These are phyloP conservation scores for Agonopterix alstromeriana DNA, from an alignment of 2,888 invertebrate species.

Conservation along the genomic window DNA sequence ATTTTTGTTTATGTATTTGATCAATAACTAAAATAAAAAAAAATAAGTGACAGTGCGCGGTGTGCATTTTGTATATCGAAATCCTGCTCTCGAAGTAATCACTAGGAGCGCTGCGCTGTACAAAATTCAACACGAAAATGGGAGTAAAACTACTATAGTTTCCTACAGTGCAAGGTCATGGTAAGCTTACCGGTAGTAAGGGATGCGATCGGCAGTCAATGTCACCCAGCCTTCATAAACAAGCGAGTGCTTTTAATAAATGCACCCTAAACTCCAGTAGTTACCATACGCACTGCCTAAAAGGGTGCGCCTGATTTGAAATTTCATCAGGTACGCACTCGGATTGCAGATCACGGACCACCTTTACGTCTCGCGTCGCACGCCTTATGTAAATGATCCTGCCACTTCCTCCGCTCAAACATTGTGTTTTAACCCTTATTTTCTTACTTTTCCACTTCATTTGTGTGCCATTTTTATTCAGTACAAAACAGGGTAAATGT, in stretches of 20 bases:
- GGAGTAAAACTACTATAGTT: too few relatives aligned
- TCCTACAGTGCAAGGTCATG: too few relatives aligned
- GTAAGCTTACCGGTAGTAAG: too few relatives aligned
- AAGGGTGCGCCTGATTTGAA: conserved; percentile 26
- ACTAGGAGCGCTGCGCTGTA: too few relatives aligned
- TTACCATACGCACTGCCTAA: conserved; percentile 3
- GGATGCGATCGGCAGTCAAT: too few relatives aligned
- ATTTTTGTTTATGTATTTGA: too few relatives aligned
- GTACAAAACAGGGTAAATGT: background rate
- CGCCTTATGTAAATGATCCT: conserved; percentile 37
- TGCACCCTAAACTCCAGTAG: conserved; percentile 2
- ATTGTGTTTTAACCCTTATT: conserved; percentile 28
- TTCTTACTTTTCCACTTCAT: conserved; percentile 26
- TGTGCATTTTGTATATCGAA: too few relatives aligned
- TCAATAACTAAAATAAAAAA: too few relatives aligned
- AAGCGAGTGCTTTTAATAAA: conserved; percentile 5
- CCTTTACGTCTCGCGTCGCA: conserved; percentile 28
- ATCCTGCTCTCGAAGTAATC: too few relatives aligned
- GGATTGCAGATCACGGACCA: conserved; percentile 26
- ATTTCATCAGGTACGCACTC: conserved; percentile 34
- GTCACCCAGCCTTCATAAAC: conserved; percentile 1
- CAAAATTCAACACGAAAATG: too few relatives aligned
- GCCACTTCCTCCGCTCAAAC: conserved; percentile 18
- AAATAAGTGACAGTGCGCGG: too few relatives aligned
- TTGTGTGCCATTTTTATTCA: conserved; percentile 13